Evolutionary conservation across 2,888 invertebrate genomes (phyloP), one percentile per base, ranked within the genome.

Genomic region (Lordiphosa andalusiaca): DNA sequence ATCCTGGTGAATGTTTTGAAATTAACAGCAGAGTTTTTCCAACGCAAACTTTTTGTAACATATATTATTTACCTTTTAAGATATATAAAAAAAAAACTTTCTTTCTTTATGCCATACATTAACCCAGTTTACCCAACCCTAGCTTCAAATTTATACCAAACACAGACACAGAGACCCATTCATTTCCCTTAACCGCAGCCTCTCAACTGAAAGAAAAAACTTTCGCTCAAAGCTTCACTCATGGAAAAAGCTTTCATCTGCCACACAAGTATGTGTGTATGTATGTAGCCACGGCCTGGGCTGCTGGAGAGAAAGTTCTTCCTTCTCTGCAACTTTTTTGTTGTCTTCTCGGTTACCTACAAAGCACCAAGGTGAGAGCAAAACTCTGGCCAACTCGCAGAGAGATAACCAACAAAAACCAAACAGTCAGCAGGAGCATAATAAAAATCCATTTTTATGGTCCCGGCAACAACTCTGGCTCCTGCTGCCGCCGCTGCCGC

Each of bases 361-460:
- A 54, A 49, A 49, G 40, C 46, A 39, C 9, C 62, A 74, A 82
- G 74, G 78, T 74, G 71, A 82, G 82, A 67, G 82, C 58, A 33
- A 55, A 67, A 54, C 62, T 56, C 76, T 67, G 58, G 33, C 56
- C 55, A 48, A 46, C 75, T 33, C 44, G 6, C 44, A 33, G 44
- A 57, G 39, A 71, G 80, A 75, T 75, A 80, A 75, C 64, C 21
- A 57, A 47, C 55, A 56, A 47, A 41, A 49, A 35, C 33, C 49
- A 58, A 44, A 44, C 25, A 54, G 55, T 42, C 66, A 44, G 55
- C 57, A 69, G 69, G 69, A 64, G 68, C 66, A 73, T 69, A 67
- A 84, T 84, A 82, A 81, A 82, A 84, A 82, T 84, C 71, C 84
- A 82, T 84, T 83, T 82, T 84, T 78, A 82, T 73, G 64, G 74